Evolutionary conservation across 1,140 invertebrate genomes (phyloP).

Genomic region (Nylanderia fulva): DNA sequence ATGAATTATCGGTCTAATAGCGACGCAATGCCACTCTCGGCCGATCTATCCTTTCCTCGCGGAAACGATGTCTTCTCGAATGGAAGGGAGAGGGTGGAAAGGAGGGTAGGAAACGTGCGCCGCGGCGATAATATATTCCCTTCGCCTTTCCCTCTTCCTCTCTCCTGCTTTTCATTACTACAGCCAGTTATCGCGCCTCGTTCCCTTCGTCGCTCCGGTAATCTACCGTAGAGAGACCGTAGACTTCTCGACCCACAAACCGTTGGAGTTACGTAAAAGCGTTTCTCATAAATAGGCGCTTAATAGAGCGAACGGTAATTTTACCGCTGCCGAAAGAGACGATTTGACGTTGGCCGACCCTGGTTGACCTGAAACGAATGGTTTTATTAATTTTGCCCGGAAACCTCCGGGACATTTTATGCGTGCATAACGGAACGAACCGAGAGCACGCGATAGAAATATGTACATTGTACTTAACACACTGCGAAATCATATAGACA

Average conservation of each 20-base stretch:
- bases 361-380: slow-evolving; percentile 5
- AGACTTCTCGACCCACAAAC: background rate
- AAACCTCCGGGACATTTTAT: background rate
- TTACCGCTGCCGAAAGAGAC: background rate
- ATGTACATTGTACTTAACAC: slow-evolving; percentile 76
- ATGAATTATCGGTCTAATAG: slow-evolving; percentile 39
- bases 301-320: slow-evolving; percentile 45
- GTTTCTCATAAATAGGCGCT: slow-evolving; percentile 25
- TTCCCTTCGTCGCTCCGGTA: background rate
- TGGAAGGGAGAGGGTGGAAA: too few species aligned
- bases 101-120: background rate
- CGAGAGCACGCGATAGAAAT: slow-evolving; percentile 64
- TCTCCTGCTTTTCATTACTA: slow-evolving; percentile 36
- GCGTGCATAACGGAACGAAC: slow-evolving; percentile 59
- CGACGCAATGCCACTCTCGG: background rate
- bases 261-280: slow-evolving; percentile 36
- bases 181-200: slow-evolving; percentile 27
- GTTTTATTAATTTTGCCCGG: slow-evolving; percentile 3
- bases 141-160: too few species aligned
- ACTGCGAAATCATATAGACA: slow-evolving; percentile 74
- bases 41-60: background rate
- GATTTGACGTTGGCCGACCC: background rate
- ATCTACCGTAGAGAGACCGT: slow-evolving; percentile 29
- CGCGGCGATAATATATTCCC: slow-evolving; percentile 34
- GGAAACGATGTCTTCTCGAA: slow-evolving; percentile 26